Evolutionary conservation across 1,140 invertebrate species (phyloP), one percentile per base, ranked within the genome.

Genomic region (Drosophila yakuba): DNA sequence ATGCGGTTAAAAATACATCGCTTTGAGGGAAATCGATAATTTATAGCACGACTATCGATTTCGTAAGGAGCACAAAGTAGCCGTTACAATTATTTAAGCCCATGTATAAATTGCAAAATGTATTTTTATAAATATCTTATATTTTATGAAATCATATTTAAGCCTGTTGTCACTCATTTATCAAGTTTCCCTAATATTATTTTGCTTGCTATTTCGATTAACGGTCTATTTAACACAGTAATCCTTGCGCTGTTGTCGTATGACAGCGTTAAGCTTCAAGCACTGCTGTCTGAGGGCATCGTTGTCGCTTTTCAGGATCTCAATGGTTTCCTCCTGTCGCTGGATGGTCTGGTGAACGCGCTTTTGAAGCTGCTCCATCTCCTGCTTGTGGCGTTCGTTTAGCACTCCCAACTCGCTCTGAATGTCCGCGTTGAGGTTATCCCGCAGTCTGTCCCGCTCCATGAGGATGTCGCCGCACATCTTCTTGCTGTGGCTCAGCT

Each of bases 221-320:
- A 11, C 3, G 11, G 8, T 35, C 66, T 51, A 82, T 78, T 78
- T 94, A 0, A 94, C 84, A 61, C 95, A 93, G 74, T 94, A 95
- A 78, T 96, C 95, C 71, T 95, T 96, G 39, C 96, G 93, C 90
- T 97, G 96, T 67, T 96, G 95, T 75, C 96, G 94, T 56, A 97
- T 89, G 58, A 97, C 94, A 71, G 95, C 95, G 86, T 97, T 96
- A 45, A 97, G 91, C 63, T 96, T 94, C 10, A 95, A 93, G 75
- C 96, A 96, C 81, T 95, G 95, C 81, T 95, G 94, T 59, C 95
- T 93, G 32, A 95, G 92, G 14, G 95, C 94, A 52, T 94, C 94
- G 32, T 95, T 93, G 82, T 97, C 95, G 23, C 95, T 94, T 28
- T 94, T 95, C 2, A 97, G 91, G 67, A 96, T 94, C 63, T 95